A percentile compares a stretch with the other conserved stretches of the same genome.
Conservation (phyloP, 2,888 invertebrate genomes). For the Cryptocephalus moraei region DNA sequence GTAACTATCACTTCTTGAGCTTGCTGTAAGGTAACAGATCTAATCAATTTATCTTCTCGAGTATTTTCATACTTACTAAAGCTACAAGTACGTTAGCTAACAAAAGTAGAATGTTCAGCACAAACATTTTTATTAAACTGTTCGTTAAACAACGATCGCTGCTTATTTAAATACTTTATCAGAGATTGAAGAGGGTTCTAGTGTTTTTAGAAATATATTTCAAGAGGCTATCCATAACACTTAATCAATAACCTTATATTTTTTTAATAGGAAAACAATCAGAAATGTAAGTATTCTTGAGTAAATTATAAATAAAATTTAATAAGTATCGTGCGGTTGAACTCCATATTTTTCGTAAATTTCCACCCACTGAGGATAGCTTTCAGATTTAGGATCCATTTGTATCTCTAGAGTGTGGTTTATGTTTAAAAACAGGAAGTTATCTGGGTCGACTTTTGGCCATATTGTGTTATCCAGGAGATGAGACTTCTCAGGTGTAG, state of each 20-base stretch:
- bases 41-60: neutral
- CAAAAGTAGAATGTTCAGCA: too few species aligned
- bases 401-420: neutral
- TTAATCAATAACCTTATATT: neutral
- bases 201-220: too few species aligned
- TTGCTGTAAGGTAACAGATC: neutral
- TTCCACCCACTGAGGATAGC: slow-evolving; percentile 7
- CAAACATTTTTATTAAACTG: too few species aligned
- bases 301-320: neutral
- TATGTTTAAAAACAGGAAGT: slow-evolving; percentile 3
- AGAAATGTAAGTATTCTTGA: neutral
- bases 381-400: slow-evolving; percentile 1
- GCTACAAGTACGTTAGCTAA: neutral
- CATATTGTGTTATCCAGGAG: neutral
- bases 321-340: slow-evolving; percentile 6
- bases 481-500: neutral
- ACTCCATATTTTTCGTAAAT: slow-evolving; percentile 9
- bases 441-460: slow-evolving; percentile 1
- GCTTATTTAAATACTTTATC: too few species aligned
- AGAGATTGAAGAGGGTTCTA: too few species aligned
- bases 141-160: too few species aligned
- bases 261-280: too few species aligned
- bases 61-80: neutral
- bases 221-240: too few species aligned
- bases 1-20: slow-evolving; percentile 5